A percentile compares a stretch with the other conserved stretches of the same genome.
phyloP scores from a whole-genome alignment of 2,113 vertebrate genomes.

The Ceuthmochares aereus region DNA sequence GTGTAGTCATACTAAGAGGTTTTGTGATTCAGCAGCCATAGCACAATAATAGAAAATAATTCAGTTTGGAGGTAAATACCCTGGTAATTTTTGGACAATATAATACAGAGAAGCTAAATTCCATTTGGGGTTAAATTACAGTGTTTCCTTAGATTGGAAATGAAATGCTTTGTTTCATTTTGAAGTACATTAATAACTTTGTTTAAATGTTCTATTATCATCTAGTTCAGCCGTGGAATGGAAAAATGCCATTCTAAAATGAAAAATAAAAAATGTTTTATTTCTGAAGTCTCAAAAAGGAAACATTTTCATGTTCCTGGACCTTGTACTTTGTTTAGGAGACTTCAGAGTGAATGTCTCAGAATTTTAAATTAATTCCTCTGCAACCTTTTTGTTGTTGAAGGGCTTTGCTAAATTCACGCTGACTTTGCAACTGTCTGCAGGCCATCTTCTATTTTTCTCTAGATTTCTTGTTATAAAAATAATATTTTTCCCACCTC shows the following conservation, averaged over 20 bases:
- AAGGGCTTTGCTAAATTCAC: not conserved
- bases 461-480: not conserved
- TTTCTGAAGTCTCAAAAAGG: not conserved
- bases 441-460: not conserved
- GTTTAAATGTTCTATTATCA: not conserved
- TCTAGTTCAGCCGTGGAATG: not conserved
- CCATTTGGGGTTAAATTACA: not conserved
- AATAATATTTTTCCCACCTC: not conserved
- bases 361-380: not conserved
- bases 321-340: not conserved
- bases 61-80: not conserved
- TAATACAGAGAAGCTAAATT: not conserved
- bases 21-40: not conserved
- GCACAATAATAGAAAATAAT: not conserved
- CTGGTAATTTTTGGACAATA: not conserved
- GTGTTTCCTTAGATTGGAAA: not conserved
- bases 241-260: conserved; percentile 8
- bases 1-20: not conserved
- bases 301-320: not conserved
- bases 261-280: not conserved
- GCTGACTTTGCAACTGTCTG: not conserved
- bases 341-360: not conserved
- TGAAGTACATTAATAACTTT: not conserved
- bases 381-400: not conserved
- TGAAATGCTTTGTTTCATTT: not conserved